phyloP scores from a whole-genome alignment of 2,113 vertebrate species.

The Dicaeum eximium region DNA sequence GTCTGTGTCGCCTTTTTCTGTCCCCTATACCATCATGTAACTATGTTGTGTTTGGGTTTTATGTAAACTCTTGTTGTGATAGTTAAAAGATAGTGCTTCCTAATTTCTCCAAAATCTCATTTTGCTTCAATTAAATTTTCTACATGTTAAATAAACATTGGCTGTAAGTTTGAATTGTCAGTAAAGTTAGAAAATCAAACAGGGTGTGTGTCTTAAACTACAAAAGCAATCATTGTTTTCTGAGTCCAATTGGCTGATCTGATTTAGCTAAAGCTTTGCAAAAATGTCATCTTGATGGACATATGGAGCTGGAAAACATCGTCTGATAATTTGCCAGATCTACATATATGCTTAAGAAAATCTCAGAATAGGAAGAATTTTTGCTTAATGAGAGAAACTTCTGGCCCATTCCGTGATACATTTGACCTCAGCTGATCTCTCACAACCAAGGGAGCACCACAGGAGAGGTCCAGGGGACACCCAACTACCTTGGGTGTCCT shows the following conservation, averaged over 20 bases:
- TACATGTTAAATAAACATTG: not conserved
- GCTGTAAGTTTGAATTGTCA: not conserved
- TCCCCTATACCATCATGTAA: no score
- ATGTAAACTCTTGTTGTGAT: not conserved
- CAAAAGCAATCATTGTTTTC: not conserved
- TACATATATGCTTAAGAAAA: not conserved
- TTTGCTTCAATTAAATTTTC: not conserved
- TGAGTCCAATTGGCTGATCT: not conserved
- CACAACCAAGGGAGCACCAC: accelerated
- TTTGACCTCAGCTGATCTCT: not conserved
- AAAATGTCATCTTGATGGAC: not conserved
- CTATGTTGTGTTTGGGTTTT: not conserved
- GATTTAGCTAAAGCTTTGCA: not conserved
- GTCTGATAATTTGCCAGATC: not conserved
- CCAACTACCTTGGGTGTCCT: not conserved
- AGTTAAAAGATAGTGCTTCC: not conserved
- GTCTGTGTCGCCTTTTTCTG: no score
- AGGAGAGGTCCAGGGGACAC: no score
- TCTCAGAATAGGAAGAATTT: not conserved
- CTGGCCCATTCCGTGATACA: not conserved
- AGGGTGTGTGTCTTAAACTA: not conserved
- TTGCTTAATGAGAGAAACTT: not conserved
- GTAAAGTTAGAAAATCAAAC: not conserved
- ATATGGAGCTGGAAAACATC: not conserved
- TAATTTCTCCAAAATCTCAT: not conserved